Base-by-base conservation (phyloP, 2,888 invertebrate species). In the Bhutanitis thaidina region DNA sequence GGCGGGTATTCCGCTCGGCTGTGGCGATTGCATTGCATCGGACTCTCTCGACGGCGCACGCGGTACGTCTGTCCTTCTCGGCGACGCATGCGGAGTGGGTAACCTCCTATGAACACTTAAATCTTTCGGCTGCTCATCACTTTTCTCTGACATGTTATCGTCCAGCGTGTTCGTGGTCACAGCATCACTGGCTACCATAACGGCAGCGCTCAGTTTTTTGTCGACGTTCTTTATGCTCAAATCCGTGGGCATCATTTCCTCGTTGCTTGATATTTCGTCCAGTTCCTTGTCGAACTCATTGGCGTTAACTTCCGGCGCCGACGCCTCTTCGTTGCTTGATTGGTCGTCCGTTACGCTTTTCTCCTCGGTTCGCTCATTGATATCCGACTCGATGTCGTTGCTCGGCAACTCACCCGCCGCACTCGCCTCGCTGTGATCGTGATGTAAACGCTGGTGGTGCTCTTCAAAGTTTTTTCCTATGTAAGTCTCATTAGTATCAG, bases 11-110 rank as follows among this genome's bases (percentile, higher is more conserved):
- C 93, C 94, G 60, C 93, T 94, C 2, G 93, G 93, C 62, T 93
- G 93, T 2, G 94, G 94, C 5, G 94, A 94, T 71, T 94, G 94
- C 69, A 93, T 91, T 30, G 94, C 92, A 71, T 94, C 94, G 1
- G 94, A 94, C 63, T 92, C 93, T 55, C 93, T 90, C 1, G 94
- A 94, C 5, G 92, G 91, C 7, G 93, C 93, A 52, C 94, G 82
- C 39, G 90, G 89, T 60, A 86, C 77, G 10, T 89, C 89, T 59
- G 84, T 82, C 59, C 90, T 77, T 54, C 84, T 71, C 41, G 85
- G 88, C 43, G 90, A 90, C 55, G 82, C 79, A 60, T 90, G 83
- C 55, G 77, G 83, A 41, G 83, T 85, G 35, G 78, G 86, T 60
- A 69, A 60, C 64, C 74, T 82, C 73, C 91, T 91, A 60, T 90